Percentiles rank a stretch among this genome's conserved stretches.
These are phyloP conservation scores for Pampusana beccarii DNA, from an alignment of 2,113 vertebrate species.

Conservation along the genomic window DNA sequence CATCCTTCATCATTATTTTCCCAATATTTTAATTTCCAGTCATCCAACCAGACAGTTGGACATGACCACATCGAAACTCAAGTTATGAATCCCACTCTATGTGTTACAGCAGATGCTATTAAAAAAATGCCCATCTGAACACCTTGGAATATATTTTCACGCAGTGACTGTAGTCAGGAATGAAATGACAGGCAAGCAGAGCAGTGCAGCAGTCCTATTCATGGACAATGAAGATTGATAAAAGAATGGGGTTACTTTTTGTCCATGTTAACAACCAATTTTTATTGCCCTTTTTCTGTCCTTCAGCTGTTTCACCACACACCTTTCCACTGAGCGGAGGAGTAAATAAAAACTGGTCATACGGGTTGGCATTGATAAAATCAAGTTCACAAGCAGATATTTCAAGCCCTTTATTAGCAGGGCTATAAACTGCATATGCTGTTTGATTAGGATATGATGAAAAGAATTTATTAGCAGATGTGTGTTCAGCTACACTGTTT, in stretches of 20 bases:
- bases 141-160: neutral
- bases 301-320: neutral
- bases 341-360: slow-evolving; percentile 52
- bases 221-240: neutral
- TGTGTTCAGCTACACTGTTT: slow-evolving; percentile 65
- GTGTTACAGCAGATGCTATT: neutral
- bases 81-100: neutral
- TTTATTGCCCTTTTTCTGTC: neutral
- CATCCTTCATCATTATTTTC: neutral
- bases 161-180: neutral
- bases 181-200: neutral
- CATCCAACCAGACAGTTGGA: neutral
- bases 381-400: slow-evolving; percentile 58
- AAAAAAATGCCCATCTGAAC: neutral
- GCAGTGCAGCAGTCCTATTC: neutral
- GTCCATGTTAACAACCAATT: neutral
- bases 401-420: slow-evolving; percentile 58
- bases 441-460: slow-evolving; percentile 79
- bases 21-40: neutral
- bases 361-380: slow-evolving; percentile 52
- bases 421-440: slow-evolving; percentile 60
- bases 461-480: slow-evolving; percentile 78
- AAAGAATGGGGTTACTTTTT: neutral
- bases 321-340: slow-evolving; percentile 7
- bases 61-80: neutral